Evolutionary conservation across 2,888 invertebrate genomes (phyloP).

Genomic region (Zeuzera pyrina): DNA sequence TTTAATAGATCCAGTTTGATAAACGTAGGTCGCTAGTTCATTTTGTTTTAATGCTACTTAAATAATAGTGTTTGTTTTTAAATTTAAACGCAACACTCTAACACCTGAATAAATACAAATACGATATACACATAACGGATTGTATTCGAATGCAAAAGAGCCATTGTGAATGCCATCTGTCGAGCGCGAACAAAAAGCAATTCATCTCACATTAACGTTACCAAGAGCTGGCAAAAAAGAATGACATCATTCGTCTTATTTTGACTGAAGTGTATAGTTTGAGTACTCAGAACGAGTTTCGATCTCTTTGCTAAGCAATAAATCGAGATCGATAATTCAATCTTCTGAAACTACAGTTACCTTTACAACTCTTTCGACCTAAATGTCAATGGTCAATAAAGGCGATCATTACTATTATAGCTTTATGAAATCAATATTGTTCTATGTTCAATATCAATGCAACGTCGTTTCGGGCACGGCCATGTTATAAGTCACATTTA

Average conservation of each 20-base stretch:
- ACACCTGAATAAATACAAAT: slow-evolving; percentile 21
- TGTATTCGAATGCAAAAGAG: slow-evolving; percentile 43
- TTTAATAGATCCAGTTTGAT: too few species aligned
- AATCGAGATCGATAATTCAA: slow-evolving; percentile 32
- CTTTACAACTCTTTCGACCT: slow-evolving; percentile 42
- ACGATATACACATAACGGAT: slow-evolving; percentile 15
- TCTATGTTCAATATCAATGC: too few species aligned
- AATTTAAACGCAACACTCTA: slow-evolving; percentile 13
- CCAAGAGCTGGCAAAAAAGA: slow-evolving; percentile 45
- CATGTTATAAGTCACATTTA: too few species aligned
- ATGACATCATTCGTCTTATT: slow-evolving; percentile 53
- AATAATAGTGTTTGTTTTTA: too few species aligned
- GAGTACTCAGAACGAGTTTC: slow-evolving; percentile 26
- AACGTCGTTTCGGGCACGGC: too few species aligned
- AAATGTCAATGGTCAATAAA: slow-evolving; percentile 28
- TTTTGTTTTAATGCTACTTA: too few species aligned
- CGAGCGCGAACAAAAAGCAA: slow-evolving; percentile 52
- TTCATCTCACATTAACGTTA: slow-evolving; percentile 50
- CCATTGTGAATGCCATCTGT: slow-evolving; percentile 44
- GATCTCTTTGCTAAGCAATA: slow-evolving; percentile 29
- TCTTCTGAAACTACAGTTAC: slow-evolving; percentile 50
- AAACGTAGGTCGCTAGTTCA: too few species aligned
- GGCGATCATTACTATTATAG: slow-evolving; percentile 10
- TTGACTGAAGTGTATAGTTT: slow-evolving; percentile 21
- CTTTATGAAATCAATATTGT: slow-evolving; percentile 1